Evolutionary conservation across 2,113 vertebrate genomes (phyloP).

Genomic region (Oncorhynchus nerka): DNA sequence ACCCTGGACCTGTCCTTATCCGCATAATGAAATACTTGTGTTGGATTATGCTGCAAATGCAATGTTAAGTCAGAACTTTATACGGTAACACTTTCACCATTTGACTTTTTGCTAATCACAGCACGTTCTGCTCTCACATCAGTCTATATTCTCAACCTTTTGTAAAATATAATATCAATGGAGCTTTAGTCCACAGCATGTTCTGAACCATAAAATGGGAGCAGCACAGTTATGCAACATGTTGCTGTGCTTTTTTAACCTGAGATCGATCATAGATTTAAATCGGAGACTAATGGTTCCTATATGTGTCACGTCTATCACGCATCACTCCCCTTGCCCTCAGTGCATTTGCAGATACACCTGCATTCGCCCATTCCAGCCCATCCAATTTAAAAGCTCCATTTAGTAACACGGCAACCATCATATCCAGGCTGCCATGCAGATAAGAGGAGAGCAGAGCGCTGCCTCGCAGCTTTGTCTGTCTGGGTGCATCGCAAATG

Average conservation of each 20-base stretch:
- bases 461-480: conserved; percentile 29
- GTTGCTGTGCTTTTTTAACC: not conserved
- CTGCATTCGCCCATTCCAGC: conserved; percentile 31
- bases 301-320: not conserved
- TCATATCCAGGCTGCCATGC: conserved; percentile 42
- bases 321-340: not conserved
- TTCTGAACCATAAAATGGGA: not conserved
- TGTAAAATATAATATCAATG: not conserved
- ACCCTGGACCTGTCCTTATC: too few relatives aligned
- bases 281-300: not conserved
- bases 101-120: not conserved
- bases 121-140: not conserved
- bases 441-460: conserved; percentile 59
- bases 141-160: too few relatives aligned
- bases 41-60: not conserved
- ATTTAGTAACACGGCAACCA: conserved; percentile 51
- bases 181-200: not conserved
- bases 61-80: not conserved
- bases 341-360: conserved; percentile 40
- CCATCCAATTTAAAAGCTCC: conserved; percentile 18
- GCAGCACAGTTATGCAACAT: not conserved
- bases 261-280: not conserved
- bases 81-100: not conserved
- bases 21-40: not conserved
- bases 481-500: too few relatives aligned